Conservation (phyloP, 2,797 vertebrate genomes). For the Siniperca obscura region DNA sequence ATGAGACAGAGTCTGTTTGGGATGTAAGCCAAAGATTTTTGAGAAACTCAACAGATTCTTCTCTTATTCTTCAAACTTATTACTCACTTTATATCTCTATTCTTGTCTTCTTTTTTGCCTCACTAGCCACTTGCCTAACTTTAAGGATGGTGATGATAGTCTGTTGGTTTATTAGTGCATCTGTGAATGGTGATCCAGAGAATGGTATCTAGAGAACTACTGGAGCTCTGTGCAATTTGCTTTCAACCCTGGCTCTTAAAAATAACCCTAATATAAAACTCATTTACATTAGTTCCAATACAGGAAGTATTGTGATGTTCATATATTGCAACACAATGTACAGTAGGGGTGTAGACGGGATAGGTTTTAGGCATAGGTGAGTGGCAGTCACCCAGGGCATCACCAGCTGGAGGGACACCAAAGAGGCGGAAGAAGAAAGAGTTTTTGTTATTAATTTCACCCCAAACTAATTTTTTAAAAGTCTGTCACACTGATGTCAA, state of each 20-base stretch:
- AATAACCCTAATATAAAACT: no score
- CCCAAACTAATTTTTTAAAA: neutral
- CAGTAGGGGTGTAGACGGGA: no score
- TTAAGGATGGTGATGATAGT: neutral
- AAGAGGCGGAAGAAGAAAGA: neutral
- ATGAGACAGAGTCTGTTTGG: constrained; percentile 5
- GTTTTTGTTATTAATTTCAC: neutral
- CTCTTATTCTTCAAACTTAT: neutral
- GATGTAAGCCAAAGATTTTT: neutral
- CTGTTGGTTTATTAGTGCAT: no score
- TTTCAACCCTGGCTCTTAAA: no score
- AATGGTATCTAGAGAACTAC: no score
- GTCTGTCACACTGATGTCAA: neutral
- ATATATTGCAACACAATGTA: no score
- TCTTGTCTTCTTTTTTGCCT: neutral
- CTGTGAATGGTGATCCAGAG: no score
- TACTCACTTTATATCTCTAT: neutral
- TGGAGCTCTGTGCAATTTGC: no score
- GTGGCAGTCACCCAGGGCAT: no score
- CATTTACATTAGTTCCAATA: no score
- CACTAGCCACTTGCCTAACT: neutral
- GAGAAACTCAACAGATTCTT: no score
- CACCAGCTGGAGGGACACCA: neutral
- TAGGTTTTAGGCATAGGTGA: neutral
- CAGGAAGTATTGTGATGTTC: no score